Percentiles rank a stretch among this genome's conserved stretches.
phyloP scores from a whole-genome alignment of 2,888 invertebrate species.

The Scaptomyza caliginosa region DNA sequence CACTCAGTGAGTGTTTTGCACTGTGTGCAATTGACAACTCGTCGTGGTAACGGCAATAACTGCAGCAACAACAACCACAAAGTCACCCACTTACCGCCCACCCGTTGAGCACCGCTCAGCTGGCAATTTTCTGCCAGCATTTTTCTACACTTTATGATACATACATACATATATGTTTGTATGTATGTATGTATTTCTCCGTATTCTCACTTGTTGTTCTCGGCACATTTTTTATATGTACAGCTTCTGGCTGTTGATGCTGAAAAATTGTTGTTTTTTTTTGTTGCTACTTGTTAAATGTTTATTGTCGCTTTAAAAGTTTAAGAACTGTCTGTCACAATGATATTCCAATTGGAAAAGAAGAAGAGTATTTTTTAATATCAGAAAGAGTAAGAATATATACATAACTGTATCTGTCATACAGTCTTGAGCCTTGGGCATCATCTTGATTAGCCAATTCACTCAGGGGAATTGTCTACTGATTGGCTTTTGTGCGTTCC shows the following conservation, averaged over 20 bases:
- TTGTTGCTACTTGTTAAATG: conserved; percentile 14
- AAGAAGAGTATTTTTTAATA: no score
- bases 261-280: conserved; percentile 51
- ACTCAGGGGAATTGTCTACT: conserved; percentile 51
- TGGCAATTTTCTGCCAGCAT: conserved; percentile 59
- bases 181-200: conserved; percentile 5
- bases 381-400: no score
- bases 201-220: neutral
- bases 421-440: conserved; percentile 38
- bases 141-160: conserved; percentile 63
- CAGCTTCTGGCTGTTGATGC: conserved; percentile 31
- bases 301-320: conserved; percentile 35
- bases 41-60: conserved; percentile 42
- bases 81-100: conserved; percentile 6
- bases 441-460: conserved; percentile 50
- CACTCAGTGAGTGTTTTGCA: conserved; percentile 12
- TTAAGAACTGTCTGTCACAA: conserved; percentile 16
- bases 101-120: conserved; percentile 49
- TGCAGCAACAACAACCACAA: conserved; percentile 1
- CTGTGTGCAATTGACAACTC: conserved; percentile 70
- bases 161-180: no score
- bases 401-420: conserved; percentile 14
- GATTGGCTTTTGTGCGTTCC: conserved; percentile 58
- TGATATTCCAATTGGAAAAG: no score
- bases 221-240: conserved; percentile 17